Evolutionary conservation across 2,797 vertebrate species (phyloP), one percentile per base, ranked within the genome.

Genomic region (Prunella strophiata): DNA sequence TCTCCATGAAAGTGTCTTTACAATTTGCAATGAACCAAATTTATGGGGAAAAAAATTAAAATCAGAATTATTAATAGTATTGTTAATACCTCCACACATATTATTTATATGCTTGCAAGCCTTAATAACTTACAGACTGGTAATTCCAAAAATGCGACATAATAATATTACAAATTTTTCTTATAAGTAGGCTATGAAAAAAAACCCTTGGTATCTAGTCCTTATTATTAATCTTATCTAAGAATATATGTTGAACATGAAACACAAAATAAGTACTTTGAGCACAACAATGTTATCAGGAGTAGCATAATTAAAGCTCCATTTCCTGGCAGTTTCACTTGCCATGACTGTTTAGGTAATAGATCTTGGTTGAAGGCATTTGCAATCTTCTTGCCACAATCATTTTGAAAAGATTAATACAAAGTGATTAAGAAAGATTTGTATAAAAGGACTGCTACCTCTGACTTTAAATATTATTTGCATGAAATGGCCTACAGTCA

Each of bases 141-240:
- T 67, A 62, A 19, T 25, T 68, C 13, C 3, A 62, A 42, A 13
- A 17, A 42, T 32, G 6, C 6, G 27, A 32, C 30, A 21, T 5
- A 47, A 47, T 30, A 66, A 51, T 32, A 34, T 13, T 40, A 27
- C 4, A 25, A 3, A n/a, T 58, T 77, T 87, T 74, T 20, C 7
- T 61, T 70, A 7, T 47, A 55, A 36, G 16, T 34, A 57, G 2
- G 3, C 13, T 38, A 32, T 32, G 29, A 55, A 72, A 10, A 61
- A 79, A 54, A 8, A 1, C 1, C 36, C 36, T 9, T 0, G 0
- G 4, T 3, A 2, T 40, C 21, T 42, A 27, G 17, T 36, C 25
- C 83, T 79, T 63, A n/a, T 63, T 58, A 78, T 79, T 68, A 58
- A 43, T 43, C 18, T 63, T 75, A 38, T 34, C 11, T 65, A 16